Conservation (phyloP, 1,140 invertebrate species). For the Propsilocerus akamusi region DNA sequence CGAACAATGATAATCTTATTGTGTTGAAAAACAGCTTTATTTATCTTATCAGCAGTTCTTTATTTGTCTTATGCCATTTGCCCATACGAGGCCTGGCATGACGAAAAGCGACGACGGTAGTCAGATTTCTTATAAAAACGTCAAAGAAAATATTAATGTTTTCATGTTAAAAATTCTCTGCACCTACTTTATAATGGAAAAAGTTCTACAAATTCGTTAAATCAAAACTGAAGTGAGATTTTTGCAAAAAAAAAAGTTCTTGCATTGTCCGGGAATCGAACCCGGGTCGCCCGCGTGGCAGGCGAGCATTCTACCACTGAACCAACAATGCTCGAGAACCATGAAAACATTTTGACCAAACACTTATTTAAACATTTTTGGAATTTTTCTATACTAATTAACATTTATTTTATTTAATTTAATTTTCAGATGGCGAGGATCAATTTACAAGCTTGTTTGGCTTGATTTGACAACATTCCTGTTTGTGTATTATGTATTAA, state of each 20-base stretch:
- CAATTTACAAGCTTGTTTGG: slow-evolving; percentile 93
- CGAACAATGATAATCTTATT: too few species aligned
- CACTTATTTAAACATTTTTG: too few species aligned
- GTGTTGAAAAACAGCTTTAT: too few species aligned
- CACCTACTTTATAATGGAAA: neutral
- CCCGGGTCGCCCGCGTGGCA: slow-evolving; percentile 56
- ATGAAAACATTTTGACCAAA: too few species aligned
- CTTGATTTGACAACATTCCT: slow-evolving; percentile 74
- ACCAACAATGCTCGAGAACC: slow-evolving; percentile 31
- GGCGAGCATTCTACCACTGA: slow-evolving; percentile 42
- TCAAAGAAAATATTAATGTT: neutral
- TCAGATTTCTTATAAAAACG: too few species aligned
- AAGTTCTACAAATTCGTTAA: too few species aligned
- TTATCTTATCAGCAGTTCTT: too few species aligned
- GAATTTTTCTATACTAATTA: too few species aligned
- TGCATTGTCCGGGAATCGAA: slow-evolving; percentile 59
- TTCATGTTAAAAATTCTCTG: neutral
- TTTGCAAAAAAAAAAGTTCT: slow-evolving; percentile 4
- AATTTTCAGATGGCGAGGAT: slow-evolving; percentile 81
- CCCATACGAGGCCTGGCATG: too few species aligned
- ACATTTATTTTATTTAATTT: slow-evolving; percentile 12
- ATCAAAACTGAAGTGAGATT: neutral
- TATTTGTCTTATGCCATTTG: too few species aligned
- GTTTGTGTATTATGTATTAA: slow-evolving; percentile 61
- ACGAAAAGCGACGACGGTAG: too few species aligned